Base-by-base conservation (phyloP, 2,888 invertebrate genomes). In the Pristionchus maxplancki region DNA sequence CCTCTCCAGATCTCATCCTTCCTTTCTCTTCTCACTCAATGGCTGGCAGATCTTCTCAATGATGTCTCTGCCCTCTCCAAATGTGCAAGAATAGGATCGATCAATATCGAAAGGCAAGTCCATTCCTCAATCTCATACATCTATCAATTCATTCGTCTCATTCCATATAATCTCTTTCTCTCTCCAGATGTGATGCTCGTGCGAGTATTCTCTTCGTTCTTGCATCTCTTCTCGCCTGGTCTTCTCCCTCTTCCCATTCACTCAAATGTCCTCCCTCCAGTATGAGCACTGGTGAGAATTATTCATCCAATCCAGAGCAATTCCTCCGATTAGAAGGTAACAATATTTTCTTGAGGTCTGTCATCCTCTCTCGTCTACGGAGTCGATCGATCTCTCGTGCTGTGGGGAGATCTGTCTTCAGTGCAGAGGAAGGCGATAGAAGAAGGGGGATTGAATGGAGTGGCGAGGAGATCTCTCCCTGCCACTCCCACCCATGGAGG, bases 381-480 rank as follows among this genome's bases (percentile, higher is more conserved):
- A 5, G 4, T 87, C 11, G 87, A 87, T 62, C 74, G 87, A 34
- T 40, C n/a, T 37, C 58, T 87, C 17, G 20, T 78, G 4, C n/a
- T 53, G 15, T 78, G 87, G 74, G 87, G 87, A 53, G 78, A 87
- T 48, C 74, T 87, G 15, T 44, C 74, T 11, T 74, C 86, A 15
- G 67, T 71, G 20, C 86, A 86, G 20, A 48, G 50, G 48, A 64
- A 71, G 71, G 48, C 71, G n/a, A 31, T 86, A 3, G 86, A 86
- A 44, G 37, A 37, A 24, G 86, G 34, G 31, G 58, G 50, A 84
- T 28, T 84, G 48, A 62, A 58, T 62, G 58, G 84, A 84, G 17
- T 62, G 40, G 84, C 44, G 40, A 40, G 37, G 24, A 83, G 40
- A 28, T 62, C 84, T 13, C 34, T 62, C 24, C 40, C 62, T 20